These are phyloP conservation scores for Drosophila asahinai DNA, from an alignment of 1,140 invertebrate genomes.

Conservation along the genomic window DNA sequence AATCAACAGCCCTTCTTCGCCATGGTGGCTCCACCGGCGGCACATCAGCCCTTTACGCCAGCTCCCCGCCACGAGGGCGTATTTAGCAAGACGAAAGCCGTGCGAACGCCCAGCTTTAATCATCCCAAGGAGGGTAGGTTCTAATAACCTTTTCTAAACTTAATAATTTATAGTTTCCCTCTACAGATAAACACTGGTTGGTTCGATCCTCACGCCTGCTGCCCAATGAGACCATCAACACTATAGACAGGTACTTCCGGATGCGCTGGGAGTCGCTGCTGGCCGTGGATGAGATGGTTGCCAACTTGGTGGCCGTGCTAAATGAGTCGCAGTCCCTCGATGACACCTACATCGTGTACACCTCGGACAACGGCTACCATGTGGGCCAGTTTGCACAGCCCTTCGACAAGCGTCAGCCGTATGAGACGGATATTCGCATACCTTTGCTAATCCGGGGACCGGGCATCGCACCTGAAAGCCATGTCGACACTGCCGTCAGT, in stretches of 20 bases:
- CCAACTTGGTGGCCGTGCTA: conserved; percentile 87
- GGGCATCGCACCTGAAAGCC: conserved; percentile 86
- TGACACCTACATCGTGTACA: conserved; percentile 93
- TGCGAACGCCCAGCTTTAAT: conserved; percentile 92
- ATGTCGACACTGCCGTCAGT: conserved; percentile 87
- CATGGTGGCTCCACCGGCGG: conserved; percentile 93
- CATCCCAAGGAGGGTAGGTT: conserved; percentile 55
- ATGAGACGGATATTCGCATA: conserved; percentile 94
- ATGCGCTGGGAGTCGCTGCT: conserved; percentile 91
- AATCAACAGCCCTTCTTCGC: conserved; percentile 90
- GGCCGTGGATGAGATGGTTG: conserved; percentile 94
- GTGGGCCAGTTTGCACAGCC: conserved; percentile 94
- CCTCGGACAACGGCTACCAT: conserved; percentile 96
- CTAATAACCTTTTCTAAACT: neutral
- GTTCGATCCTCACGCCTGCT: conserved; percentile 89
- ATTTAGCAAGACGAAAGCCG: conserved; percentile 88
- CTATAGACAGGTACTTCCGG: conserved; percentile 89
- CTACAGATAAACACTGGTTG: conserved; percentile 92
- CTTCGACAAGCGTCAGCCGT: conserved; percentile 94
- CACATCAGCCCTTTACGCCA: conserved; percentile 93
- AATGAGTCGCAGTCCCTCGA: conserved; percentile 87
- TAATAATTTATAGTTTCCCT: conserved; percentile 20
- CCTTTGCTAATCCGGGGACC: conserved; percentile 93
- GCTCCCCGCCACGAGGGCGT: conserved; percentile 89
- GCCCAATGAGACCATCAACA: conserved; percentile 86